These are phyloP conservation scores for Aphelinus atriplicis DNA, from an alignment of 1,140 invertebrate species.

Conservation along the genomic window DNA sequence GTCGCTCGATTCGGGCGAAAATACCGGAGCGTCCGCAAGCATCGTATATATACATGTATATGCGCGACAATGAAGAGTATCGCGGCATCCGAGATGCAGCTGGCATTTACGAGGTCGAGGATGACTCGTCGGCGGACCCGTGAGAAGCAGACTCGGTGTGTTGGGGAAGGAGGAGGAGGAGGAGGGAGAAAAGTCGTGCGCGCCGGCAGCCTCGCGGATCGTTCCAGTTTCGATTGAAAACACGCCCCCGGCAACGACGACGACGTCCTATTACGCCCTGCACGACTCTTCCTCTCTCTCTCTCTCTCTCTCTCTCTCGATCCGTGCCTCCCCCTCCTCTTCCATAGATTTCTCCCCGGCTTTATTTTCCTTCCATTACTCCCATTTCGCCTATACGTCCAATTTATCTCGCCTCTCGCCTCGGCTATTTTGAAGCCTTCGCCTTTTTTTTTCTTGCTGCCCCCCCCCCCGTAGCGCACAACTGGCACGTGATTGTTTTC, in stretches of 20 bases:
- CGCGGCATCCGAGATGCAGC: neutral
- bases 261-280: conserved; percentile 24
- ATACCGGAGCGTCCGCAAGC: too few species aligned
- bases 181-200: neutral
- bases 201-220: conserved; percentile 18
- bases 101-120: conserved; percentile 6
- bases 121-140: neutral
- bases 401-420: neutral
- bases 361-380: too few species aligned
- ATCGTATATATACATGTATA: too few species aligned
- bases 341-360: too few species aligned
- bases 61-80: neutral
- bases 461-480: neutral
- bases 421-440: too few species aligned
- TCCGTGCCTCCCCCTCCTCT: too few species aligned
- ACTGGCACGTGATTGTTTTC: too few species aligned
- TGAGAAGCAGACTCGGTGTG: too few species aligned
- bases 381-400: too few species aligned
- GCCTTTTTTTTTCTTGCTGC: neutral
- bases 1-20: too few species aligned
- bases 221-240: conserved; percentile 40
- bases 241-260: conserved; percentile 25
- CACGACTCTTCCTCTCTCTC: neutral
- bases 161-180: neutral
- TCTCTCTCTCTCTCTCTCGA: too few species aligned